Evolutionary conservation across 1,140 invertebrate species (phyloP).

Genomic region (Globodera rostochiensis): DNA sequence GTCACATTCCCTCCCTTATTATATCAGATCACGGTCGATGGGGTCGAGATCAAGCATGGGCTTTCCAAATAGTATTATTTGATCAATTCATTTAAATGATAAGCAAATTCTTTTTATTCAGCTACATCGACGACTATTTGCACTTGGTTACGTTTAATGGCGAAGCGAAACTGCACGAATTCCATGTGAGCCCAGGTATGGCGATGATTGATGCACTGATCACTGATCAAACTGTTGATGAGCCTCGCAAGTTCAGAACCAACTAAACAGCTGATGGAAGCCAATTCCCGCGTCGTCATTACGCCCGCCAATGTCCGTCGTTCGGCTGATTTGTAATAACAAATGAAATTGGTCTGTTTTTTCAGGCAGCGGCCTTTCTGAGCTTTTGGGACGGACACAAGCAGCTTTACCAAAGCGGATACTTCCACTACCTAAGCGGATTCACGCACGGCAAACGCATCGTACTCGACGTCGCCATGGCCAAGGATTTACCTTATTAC

Average conservation of each 20-base stretch:
- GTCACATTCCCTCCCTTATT: background rate
- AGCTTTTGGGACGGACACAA: background rate
- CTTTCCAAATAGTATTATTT: background rate
- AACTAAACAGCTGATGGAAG: background rate
- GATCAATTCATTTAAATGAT: background rate
- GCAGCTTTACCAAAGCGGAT: background rate
- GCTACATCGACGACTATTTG: conserved; percentile 4
- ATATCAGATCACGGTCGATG: background rate
- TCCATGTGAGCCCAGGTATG: background rate
- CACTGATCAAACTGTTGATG: background rate
- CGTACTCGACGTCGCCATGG: background rate
- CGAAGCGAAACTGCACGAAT: conserved; percentile 1
- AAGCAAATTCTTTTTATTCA: background rate
- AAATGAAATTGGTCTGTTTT: background rate
- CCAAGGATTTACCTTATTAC: background rate
- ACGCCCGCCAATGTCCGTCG: background rate
- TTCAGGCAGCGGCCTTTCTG: background rate
- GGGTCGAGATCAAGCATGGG: background rate
- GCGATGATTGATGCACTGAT: background rate
- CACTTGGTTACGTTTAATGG: background rate
- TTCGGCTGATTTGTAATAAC: background rate
- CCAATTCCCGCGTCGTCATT: background rate
- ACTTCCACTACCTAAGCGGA: conserved; percentile 3
- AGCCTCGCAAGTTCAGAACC: background rate
- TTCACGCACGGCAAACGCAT: background rate